Percentiles rank a stretch among this genome's conserved stretches.
Evolutionary conservation across 2,113 vertebrate species (phyloP).

Genomic region (Chlamydotis undulata): DNA sequence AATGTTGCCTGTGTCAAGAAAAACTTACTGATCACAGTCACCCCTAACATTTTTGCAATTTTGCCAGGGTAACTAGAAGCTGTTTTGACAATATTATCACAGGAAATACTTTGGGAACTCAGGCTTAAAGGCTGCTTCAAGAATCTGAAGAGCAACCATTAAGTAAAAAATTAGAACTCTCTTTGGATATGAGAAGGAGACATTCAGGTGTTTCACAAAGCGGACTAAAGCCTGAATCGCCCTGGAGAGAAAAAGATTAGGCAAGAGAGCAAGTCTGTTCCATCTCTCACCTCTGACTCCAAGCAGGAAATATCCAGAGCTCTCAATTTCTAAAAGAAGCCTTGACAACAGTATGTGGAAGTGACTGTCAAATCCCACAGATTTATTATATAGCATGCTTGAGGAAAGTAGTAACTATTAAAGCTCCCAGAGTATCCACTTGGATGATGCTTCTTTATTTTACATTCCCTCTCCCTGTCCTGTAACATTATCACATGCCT

Average conservation of each 20-base stretch:
- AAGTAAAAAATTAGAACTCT: background rate
- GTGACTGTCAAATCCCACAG: background rate
- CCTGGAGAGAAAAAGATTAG: background rate
- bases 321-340: background rate
- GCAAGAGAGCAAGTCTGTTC: background rate
- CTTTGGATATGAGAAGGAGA: background rate
- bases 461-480: background rate
- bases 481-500: background rate
- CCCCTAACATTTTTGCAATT: background rate
- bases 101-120: constrained; percentile 22
- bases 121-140: background rate
- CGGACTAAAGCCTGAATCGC: background rate
- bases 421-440: background rate
- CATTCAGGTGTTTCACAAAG: background rate
- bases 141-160: background rate
- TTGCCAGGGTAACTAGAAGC: constrained; percentile 20
- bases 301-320: background rate
- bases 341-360: background rate
- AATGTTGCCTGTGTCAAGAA: background rate
- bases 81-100: background rate
- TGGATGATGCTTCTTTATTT: background rate
- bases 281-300: background rate
- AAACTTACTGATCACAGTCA: background rate
- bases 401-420: background rate
- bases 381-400: background rate